These are phyloP conservation scores for Abscondita cerata DNA, from an alignment of 2,888 invertebrate species.

Conservation along the genomic window DNA sequence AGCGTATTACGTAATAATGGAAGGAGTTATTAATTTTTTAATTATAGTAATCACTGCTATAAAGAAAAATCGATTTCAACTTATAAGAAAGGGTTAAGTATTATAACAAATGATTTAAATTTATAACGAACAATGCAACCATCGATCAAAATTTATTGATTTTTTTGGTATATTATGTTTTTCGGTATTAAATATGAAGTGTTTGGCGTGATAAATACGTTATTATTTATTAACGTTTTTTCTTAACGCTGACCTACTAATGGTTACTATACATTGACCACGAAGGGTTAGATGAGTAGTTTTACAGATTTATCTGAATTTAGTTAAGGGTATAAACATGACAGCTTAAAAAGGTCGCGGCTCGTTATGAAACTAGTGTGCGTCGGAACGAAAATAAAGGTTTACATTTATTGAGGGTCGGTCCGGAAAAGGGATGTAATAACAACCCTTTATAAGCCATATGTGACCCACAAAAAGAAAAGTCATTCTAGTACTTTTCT, in stretches of 20 bases:
- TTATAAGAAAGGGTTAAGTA: slow-evolving; percentile 3
- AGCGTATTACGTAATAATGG: no score
- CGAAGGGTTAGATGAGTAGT: slow-evolving; percentile 20
- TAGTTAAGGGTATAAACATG: slow-evolving; percentile 39
- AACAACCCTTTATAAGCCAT: slow-evolving; percentile 54
- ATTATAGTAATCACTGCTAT: no score
- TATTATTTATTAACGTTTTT: slow-evolving; percentile 21
- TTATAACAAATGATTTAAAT: slow-evolving; percentile 18
- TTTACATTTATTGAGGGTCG: slow-evolving; percentile 42
- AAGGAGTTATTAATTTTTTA: no score
- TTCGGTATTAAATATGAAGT: slow-evolving; percentile 7
- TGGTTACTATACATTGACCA: slow-evolving; percentile 5
- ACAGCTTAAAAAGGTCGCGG: slow-evolving; percentile 41
- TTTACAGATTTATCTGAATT: slow-evolving; percentile 40
- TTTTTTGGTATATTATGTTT: slow-evolving; percentile 23
- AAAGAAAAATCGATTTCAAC: slow-evolving; percentile 11
- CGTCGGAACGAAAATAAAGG: slow-evolving; percentile 48
- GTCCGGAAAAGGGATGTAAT: slow-evolving; percentile 54
- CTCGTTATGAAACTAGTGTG: slow-evolving; percentile 41
- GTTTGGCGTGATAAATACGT: slow-evolving; percentile 34
- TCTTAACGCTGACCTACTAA: slow-evolving; percentile 11
- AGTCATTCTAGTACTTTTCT: slow-evolving; percentile 31
- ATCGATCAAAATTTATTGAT: slow-evolving; percentile 34
- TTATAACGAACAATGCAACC: slow-evolving; percentile 26
- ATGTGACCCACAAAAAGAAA: slow-evolving; percentile 50